These are phyloP conservation scores for Melanerpes aurifrons DNA, from an alignment of 2,113 vertebrate species.

Conservation along the genomic window DNA sequence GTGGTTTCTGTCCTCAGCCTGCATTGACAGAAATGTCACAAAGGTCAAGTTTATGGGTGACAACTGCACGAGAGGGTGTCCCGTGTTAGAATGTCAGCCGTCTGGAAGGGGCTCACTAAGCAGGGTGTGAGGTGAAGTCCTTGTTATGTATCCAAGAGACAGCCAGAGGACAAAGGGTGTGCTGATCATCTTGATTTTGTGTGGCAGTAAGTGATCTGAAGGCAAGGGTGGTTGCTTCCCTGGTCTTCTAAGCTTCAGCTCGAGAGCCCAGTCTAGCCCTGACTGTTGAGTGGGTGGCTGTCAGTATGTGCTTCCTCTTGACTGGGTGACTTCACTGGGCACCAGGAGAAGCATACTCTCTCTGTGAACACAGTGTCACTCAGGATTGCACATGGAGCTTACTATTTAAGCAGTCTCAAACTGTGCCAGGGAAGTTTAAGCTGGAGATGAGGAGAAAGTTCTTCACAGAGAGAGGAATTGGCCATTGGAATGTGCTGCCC, in stretches of 20 bases:
- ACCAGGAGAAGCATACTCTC: not conserved
- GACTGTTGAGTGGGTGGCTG: not conserved
- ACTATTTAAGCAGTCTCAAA: no score
- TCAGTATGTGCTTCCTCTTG: not conserved
- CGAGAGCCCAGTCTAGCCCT: not conserved
- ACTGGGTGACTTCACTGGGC: not conserved
- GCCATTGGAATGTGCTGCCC: no score
- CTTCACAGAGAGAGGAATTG: no score
- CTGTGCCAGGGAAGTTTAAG: no score
- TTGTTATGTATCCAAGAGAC: not conserved
- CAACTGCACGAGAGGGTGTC: not conserved
- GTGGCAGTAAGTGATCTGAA: not conserved
- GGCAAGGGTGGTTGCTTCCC: not conserved
- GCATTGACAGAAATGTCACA: not conserved
- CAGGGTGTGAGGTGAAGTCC: not conserved
- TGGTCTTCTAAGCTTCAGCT: not conserved
- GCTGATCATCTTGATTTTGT: not conserved
- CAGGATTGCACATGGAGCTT: no score
- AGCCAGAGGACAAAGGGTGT: not conserved
- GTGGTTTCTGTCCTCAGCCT: not conserved
- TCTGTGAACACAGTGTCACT: not conserved
- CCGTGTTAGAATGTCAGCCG: not conserved
- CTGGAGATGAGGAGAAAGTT: no score
- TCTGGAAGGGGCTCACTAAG: not conserved
- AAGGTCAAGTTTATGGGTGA: not conserved